Conservation (phyloP, 2,113 vertebrate genomes). For the Anser brachyrhynchus region DNA sequence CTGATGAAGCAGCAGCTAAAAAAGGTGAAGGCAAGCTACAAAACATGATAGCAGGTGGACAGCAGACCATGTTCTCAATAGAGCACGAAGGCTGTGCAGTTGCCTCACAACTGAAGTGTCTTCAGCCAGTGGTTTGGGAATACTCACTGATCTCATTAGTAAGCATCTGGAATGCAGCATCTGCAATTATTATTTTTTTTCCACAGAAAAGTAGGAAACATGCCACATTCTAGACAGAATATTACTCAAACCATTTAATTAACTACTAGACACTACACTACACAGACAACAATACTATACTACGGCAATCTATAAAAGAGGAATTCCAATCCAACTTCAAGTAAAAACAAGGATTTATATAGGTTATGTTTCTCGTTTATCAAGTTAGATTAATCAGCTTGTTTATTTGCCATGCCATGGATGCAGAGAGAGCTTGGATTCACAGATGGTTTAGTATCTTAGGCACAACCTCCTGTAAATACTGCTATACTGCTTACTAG, state of each 20-base stretch:
- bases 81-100: not conserved
- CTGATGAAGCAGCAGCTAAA: not conserved
- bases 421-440: not conserved
- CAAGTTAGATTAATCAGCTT: not conserved
- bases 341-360: not conserved
- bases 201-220: not conserved
- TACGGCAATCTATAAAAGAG: not conserved
- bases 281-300: not conserved
- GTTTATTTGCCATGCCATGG: not conserved
- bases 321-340: not conserved
- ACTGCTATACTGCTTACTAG: not conserved
- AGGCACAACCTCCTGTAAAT: not conserved
- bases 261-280: not conserved
- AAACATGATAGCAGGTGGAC: not conserved
- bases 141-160: not conserved
- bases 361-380: not conserved
- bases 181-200: not conserved
- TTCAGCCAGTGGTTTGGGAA: constrained; percentile 5
- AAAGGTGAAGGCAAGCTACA: not conserved
- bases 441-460: not conserved
- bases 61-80: not conserved
- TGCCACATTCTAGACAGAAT: not conserved
- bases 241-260: not conserved
- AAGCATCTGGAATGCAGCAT: not conserved
- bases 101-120: not conserved